Conservation (phyloP, 2,888 invertebrate species). For the Priocnemis perturbator region DNA sequence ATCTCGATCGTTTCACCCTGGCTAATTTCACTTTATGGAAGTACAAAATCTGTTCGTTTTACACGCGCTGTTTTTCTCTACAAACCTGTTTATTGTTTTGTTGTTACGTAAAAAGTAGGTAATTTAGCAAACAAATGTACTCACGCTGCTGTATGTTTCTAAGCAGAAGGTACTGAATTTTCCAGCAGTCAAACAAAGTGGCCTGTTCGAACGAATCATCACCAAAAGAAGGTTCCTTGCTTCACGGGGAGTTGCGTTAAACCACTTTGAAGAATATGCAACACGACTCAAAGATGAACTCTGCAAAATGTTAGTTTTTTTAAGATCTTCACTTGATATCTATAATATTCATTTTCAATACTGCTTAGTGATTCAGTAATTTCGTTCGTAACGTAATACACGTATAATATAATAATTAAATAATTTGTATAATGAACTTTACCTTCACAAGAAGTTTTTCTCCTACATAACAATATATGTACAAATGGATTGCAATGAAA, state of each 20-base stretch:
- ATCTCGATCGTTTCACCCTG: too few relatives aligned
- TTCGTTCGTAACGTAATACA: too few relatives aligned
- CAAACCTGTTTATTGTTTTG: too few relatives aligned
- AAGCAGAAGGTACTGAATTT: slow-evolving; percentile 37
- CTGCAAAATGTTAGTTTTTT: slow-evolving; percentile 22
- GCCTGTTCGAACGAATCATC: slow-evolving; percentile 35
- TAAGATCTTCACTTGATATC: too few relatives aligned
- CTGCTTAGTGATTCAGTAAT: too few relatives aligned
- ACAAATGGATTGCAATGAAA: slow-evolving; percentile 54
- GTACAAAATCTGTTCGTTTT: too few relatives aligned
- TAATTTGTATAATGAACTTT: background rate
- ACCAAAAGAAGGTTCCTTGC: slow-evolving; percentile 34
- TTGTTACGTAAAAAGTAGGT: too few relatives aligned
- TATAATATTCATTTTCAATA: too few relatives aligned
- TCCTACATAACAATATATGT: slow-evolving; percentile 60
- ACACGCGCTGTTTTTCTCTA: too few relatives aligned
- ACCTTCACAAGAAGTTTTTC: slow-evolving; percentile 49
- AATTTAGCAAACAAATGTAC: background rate
- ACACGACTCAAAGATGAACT: slow-evolving; percentile 31
- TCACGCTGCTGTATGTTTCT: slow-evolving; percentile 38
- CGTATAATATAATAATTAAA: too few relatives aligned
- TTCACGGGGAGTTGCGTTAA: slow-evolving; percentile 36
- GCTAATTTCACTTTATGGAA: too few relatives aligned
- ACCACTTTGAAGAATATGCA: slow-evolving; percentile 43
- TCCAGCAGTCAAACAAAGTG: slow-evolving; percentile 46